Evolutionary conservation across 2,113 vertebrate genomes (phyloP), one percentile per base, ranked within the genome.

Genomic region (Aspidoscelis tigris): DNA sequence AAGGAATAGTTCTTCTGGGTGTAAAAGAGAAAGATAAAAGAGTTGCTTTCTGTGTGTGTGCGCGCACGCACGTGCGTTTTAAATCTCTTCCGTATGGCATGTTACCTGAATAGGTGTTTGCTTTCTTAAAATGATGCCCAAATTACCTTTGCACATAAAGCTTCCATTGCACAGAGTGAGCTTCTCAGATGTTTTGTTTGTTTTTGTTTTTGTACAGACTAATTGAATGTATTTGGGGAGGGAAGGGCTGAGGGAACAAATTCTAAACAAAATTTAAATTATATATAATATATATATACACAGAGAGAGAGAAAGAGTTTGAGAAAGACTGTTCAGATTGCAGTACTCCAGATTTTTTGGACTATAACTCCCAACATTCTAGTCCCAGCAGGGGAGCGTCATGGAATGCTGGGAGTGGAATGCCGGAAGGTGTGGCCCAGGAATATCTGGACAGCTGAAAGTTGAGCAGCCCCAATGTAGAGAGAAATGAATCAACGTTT

Each of bases 101-200:
- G 74, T 69, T 69, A 76, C 53, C 66, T 53, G 73, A 83, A 22
- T 83, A 69, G 74, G 50, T 84, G 53, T 58, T 66, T 84, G 53
- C 43, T 66, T 83, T 20, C 14, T 90, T 85, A 85, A 90, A 90
- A 87, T 77, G 87, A 86, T 93, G 87, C 92, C 90, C 86, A 61
- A 89, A 74, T 64, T 92, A 39, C 85, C 93, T 94, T 94, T 93
- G 94, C 95, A 93, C 94, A 93, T 86, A 93, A 91, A 88, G 90
- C 95, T 94, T 93, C 92, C 93, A 95, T 96, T 96, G 96, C 95
- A 96, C 95, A 95, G 95, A 94, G 93, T 88, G 95, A 95, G 94
- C 93, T 83, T 91, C 53, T 86, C 94, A 94, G 76, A 24, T 10
- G 26, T 72, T 79, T 65, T 78, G 11, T 65, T 80, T 24, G 22